Base-by-base conservation (phyloP, 2,888 invertebrate species). In the Dicroscelio sp. region DNA sequence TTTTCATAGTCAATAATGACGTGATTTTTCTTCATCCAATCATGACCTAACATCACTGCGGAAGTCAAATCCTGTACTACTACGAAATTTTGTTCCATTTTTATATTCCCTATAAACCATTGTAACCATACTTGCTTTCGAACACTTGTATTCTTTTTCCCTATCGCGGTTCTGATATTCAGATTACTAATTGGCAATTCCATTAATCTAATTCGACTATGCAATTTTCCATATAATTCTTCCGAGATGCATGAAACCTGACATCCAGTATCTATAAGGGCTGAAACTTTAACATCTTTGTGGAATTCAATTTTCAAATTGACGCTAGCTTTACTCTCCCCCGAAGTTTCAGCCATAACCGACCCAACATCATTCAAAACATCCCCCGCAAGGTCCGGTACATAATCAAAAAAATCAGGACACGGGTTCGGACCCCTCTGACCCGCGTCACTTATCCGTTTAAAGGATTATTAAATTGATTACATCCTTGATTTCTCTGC, bases 1-100 rank as follows among this genome's bases (percentile, higher is more conserved):
- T 48, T 48, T 48, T 48, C 48, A 48, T 48, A 48, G 48, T 48
- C 48, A 48, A 48, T 6, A 6, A 48, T 48, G 48, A 48, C 6
- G 48, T 48, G 2, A 48, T 48, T 48, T 48, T 48, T 48, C 48
- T 14, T 48, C 48, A 48, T n/a, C 55, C 98, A 99, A 99, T 97
- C 99, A 99, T 96, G 17, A 10, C 55, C 12, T 55, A 55, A 55
- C 8, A 38, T 38, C 43, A 14, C 8, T 38, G 8, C 14, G 10
- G 43, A 38, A 14, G 43, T 38, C 14, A 38, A 38, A 38, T 38
- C 14, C 14, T 8, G 43, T 14, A 38, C 43, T 12, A 38, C 43
- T 8, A 38, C 43, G 8, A 38, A 8, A 38, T 38, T 38, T 38
- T 38, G 43, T 12, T 38, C 43, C 43, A 38, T 38, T 38, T 38